Base-by-base conservation (phyloP, 2,113 vertebrate genomes). In the Diglossa brunneiventris region DNA sequence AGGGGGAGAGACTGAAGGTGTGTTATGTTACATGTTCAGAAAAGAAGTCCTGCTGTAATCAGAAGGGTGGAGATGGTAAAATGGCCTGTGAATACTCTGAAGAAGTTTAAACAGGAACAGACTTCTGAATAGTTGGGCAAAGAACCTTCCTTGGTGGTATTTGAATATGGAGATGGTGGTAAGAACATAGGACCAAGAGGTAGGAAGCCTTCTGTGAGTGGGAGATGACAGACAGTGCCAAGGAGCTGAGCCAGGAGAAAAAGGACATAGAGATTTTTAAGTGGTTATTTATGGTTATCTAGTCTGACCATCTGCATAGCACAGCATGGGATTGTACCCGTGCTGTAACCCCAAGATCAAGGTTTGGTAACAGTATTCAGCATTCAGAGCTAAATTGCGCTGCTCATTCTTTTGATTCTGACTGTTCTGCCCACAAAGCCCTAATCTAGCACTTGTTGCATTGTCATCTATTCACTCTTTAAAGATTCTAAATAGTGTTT, bases 151-250 rank as follows among this genome's bases (percentile, higher is more conserved):
- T 75, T 49, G 30, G 19, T 55, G 50, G 1, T 63, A 30, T 56
- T 83, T 31, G 63, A 77, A 33, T 24, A 11, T 77, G 55, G 47
- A 87, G 52, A 20, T 21, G n/a, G n/a, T 41, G 44, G 28, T 0
- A 9, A 87, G 56, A 58, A 15, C 56, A 27, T n/a, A 63, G 61
- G 67, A 37, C 19, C 0, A 2, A 52, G 50, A 63, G 16, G 15
- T 20, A 49, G 13, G 39, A 89, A 78, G 52, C 39, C 9, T 33
- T 30, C 55, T 39, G 11, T 47, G 22, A 26, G 35, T 67, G 35
- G 26, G 39, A 90, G 37, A n/a, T 58, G n/a, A 20, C 46, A 53
- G 37, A 9, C 11, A 44, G 15, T 2, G 3, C 20, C 0, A 0
- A 89, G 37, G 33, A 90, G 17, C 67, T 47, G 30, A 37, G 16